Conservation (phyloP, 64 coral and sea anemone genomes). For the Exaiptasia diaphana region DNA sequence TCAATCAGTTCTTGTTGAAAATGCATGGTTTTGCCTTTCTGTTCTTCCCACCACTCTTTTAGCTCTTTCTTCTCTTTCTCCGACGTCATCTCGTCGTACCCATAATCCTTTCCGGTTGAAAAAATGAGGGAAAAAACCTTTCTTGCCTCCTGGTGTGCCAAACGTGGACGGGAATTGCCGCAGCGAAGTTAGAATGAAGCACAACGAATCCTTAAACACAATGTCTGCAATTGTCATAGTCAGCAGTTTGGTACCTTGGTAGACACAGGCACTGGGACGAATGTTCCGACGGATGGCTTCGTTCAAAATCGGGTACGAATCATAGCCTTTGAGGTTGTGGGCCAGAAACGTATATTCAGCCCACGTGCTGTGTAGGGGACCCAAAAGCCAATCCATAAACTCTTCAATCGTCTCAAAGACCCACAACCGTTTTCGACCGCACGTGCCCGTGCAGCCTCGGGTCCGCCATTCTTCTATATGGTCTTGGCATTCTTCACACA, state of each 20-base stretch:
- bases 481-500: background rate
- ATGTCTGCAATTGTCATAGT: background rate
- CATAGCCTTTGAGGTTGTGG: background rate
- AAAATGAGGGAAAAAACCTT: slow-evolving; percentile 59
- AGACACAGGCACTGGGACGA: background rate
- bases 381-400: background rate
- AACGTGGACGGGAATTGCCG: slow-evolving; percentile 4
- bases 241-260: background rate
- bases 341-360: background rate
- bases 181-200: background rate
- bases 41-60: background rate
- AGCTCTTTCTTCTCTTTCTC: background rate
- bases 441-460: background rate
- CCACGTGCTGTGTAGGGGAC: too few species aligned
- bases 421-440: background rate
- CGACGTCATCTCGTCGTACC: background rate
- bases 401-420: background rate
- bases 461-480: background rate
- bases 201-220: slow-evolving; percentile 8
- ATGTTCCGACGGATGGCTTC: background rate
- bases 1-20: background rate
- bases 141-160: background rate
- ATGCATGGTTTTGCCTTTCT: background rate
- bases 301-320: background rate
- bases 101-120: slow-evolving; percentile 36